Evolutionary conservation across 2,113 vertebrate genomes (phyloP).

Genomic region (Sorex fumeus): DNA sequence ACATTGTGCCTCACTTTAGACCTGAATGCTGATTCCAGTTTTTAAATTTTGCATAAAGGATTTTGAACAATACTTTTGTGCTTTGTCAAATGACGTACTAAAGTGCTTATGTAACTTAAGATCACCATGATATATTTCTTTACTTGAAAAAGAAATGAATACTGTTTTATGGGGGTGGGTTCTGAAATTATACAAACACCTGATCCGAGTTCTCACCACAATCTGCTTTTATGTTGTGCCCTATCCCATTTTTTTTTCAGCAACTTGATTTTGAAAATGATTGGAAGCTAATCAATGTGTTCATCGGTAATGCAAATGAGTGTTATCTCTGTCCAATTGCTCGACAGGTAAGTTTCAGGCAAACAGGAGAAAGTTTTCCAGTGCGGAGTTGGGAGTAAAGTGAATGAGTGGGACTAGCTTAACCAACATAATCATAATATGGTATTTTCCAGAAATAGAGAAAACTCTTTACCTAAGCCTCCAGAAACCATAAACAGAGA

Average conservation of each 20-base stretch:
- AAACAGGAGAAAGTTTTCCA: neutral
- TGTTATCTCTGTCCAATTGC: constrained; percentile 88
- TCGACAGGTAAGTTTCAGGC: constrained; percentile 77
- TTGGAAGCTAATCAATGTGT: constrained; percentile 97
- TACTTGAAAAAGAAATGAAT: neutral
- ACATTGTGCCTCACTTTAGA: no score
- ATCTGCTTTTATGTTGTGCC: neutral
- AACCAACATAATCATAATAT: no score
- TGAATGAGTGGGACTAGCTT: neutral
- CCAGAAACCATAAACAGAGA: neutral
- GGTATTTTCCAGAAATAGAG: neutral
- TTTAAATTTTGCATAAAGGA: no score
- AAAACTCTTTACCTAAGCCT: no score
- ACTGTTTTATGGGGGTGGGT: neutral
- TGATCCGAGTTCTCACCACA: neutral
- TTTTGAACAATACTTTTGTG: neutral
- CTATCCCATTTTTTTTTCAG: constrained; percentile 80
- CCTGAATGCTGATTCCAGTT: no score
- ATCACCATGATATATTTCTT: neutral
- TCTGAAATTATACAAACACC: neutral
- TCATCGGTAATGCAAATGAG: constrained; percentile 91
- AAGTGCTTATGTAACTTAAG: neutral
- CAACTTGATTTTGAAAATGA: constrained; percentile 92
- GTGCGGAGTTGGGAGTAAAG: no score
- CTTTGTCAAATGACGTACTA: constrained; percentile 38